These are phyloP conservation scores for Microcebus griseorufus DNA, from an alignment of 2,113 vertebrate species.

Conservation along the genomic window DNA sequence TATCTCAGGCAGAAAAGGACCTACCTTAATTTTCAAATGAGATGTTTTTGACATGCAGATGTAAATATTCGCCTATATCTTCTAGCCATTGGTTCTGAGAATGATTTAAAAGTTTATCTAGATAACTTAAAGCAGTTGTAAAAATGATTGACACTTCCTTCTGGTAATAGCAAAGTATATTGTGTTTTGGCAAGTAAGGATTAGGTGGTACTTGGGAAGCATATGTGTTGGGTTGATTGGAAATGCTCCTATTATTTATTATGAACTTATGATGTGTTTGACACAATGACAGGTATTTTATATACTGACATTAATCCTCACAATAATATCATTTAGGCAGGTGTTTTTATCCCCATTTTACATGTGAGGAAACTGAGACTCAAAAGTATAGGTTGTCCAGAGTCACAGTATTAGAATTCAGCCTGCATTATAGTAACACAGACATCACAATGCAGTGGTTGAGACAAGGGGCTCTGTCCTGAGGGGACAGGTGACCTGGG, in stretches of 20 bases:
- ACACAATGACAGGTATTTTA: neutral
- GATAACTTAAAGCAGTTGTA: neutral
- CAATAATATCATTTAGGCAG: neutral
- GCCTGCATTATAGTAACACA: neutral
- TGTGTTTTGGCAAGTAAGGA: constrained; percentile 1
- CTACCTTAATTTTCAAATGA: neutral
- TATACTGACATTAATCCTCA: neutral
- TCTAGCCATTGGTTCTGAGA: neutral
- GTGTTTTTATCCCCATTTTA: constrained; percentile 3
- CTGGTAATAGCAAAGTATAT: neutral
- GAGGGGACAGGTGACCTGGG: neutral
- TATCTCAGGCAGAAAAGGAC: neutral
- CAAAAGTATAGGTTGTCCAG: neutral
- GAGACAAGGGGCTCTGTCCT: neutral
- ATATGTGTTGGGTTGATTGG: neutral
- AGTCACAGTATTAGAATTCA: neutral
- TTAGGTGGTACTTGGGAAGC: neutral
- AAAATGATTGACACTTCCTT: constrained; percentile 20
- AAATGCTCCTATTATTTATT: constrained; percentile 32
- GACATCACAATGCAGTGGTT: neutral
- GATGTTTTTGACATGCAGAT: neutral
- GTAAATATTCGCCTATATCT: neutral
- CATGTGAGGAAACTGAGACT: neutral
- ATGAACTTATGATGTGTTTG: neutral
- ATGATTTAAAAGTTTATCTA: neutral